phyloP scores from a whole-genome alignment of 1,140 invertebrate genomes.

The Piezodorus guildinii region DNA sequence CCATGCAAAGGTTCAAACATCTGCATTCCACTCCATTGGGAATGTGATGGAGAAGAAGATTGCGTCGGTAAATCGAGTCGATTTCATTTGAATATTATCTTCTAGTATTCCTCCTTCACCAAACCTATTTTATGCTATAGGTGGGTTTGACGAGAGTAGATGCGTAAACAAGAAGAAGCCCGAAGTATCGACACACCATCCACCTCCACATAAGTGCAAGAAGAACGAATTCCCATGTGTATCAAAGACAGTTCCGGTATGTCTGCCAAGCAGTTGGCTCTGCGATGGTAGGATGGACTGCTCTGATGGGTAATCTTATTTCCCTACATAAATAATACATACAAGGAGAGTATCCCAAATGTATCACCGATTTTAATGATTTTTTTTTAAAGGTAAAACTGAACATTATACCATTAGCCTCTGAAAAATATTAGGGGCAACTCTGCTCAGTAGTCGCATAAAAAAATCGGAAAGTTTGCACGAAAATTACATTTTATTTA shows the following conservation, averaged over 20 bases:
- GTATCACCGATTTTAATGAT: no score
- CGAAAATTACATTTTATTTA: no score
- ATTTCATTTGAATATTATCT: not conserved
- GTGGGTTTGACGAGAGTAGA: conserved; percentile 17
- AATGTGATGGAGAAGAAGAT: conserved; percentile 29
- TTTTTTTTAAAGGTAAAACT: no score
- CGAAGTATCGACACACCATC: conserved; percentile 5
- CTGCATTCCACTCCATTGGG: conserved; percentile 27
- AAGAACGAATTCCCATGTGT: conserved; percentile 28
- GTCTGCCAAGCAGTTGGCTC: conserved; percentile 28
- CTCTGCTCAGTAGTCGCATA: no score
- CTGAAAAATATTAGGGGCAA: no score
- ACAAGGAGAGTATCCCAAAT: no score
- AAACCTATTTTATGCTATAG: not conserved
- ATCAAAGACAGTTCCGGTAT: conserved; percentile 24
- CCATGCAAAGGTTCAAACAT: conserved; percentile 25
- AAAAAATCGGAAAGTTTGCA: no score
- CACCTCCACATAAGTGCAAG: conserved; percentile 23
- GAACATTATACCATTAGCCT: no score
- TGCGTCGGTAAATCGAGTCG: conserved; percentile 24
- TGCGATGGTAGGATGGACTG: conserved; percentile 29
- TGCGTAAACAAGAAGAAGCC: conserved; percentile 15
- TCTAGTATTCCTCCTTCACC: not conserved
- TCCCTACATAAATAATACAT: not conserved
- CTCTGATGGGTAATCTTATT: conserved; percentile 25